Percentiles rank a stretch among this genome's conserved stretches.
Evolutionary conservation across 2,797 vertebrate genomes (phyloP).

Genomic region (Iguana delicatissima): DNA sequence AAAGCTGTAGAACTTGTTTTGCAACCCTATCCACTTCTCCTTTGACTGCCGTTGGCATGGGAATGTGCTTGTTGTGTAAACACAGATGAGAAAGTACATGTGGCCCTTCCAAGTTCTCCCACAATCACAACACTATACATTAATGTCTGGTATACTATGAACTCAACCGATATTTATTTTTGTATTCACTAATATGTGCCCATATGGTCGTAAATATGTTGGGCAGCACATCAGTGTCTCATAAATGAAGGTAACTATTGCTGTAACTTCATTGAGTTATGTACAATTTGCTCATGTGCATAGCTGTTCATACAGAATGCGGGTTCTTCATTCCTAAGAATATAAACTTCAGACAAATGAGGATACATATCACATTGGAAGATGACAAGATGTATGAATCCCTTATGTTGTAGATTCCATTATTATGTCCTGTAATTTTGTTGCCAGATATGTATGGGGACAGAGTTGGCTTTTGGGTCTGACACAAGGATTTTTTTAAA

Average conservation of each 20-base stretch:
- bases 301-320: neutral
- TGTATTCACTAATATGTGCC: neutral
- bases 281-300: neutral
- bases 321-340: too few relatives aligned
- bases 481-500: neutral
- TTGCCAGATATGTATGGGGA: neutral
- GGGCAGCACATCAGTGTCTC: neutral
- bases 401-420: neutral
- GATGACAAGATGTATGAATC: neutral
- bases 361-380: neutral
- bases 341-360: neutral
- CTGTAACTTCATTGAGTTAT: neutral
- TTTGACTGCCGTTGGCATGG: neutral
- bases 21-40: neutral
- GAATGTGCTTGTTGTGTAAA: neutral
- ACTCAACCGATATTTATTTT: neutral
- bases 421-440: neutral
- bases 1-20: neutral
- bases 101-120: neutral
- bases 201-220: neutral
- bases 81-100: neutral
- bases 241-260: neutral
- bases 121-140: neutral
- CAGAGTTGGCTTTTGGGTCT: neutral
- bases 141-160: neutral